phyloP scores from a whole-genome alignment of 2,888 invertebrate species.

The Cryptocephalus primarius region DNA sequence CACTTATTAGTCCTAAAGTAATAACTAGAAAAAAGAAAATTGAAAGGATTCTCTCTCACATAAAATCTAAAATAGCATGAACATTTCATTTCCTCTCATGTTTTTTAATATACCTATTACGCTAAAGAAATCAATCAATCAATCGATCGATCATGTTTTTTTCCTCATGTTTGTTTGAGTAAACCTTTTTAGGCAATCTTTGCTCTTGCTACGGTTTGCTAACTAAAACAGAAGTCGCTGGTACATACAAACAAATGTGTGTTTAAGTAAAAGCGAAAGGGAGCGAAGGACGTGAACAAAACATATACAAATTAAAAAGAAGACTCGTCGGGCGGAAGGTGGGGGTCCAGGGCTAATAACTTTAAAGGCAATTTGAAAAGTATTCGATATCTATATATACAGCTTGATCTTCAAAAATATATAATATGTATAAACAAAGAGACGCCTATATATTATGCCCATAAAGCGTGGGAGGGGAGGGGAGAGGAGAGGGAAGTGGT shows the following conservation, averaged over 20 bases:
- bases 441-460: conserved; percentile 1
- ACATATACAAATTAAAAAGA: too few relatives aligned
- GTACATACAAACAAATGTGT: conserved; percentile 3
- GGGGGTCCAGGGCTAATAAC: too few relatives aligned
- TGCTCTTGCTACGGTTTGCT: conserved; percentile 3
- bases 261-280: too few relatives aligned
- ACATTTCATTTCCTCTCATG: conserved; percentile 24
- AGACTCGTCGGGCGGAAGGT: too few relatives aligned
- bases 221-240: conserved; percentile 9
- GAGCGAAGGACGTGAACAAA: too few relatives aligned
- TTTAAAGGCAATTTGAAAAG: too few relatives aligned
- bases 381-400: conserved; percentile 2
- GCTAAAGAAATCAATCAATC: conserved; percentile 13
- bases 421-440: neutral
- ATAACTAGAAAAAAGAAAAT: conserved; percentile 29
- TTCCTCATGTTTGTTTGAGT: neutral
- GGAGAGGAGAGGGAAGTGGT: neutral
- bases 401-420: too few relatives aligned
- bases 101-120: conserved; percentile 25
- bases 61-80: neutral
- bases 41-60: too few relatives aligned
- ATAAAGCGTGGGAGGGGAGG: neutral
- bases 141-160: too few relatives aligned
- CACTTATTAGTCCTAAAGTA: conserved; percentile 32
- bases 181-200: conserved; percentile 8